Evolutionary conservation across 2,113 vertebrate genomes (phyloP), one percentile per base, ranked within the genome.

Genomic region (Microcebus griseorufus): DNA sequence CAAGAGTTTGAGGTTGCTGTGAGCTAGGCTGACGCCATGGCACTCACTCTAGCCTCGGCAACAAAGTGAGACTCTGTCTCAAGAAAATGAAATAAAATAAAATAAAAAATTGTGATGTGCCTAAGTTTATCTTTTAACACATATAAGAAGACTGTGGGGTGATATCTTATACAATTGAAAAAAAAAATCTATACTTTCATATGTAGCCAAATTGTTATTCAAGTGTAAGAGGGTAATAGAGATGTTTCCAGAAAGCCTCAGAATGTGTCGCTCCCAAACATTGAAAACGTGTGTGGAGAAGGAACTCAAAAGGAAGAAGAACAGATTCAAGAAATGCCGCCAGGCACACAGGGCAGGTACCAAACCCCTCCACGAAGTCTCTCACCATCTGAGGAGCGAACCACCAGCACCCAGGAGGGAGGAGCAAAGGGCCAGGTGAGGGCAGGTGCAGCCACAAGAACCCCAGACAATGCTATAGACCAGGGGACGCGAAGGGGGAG

Each of bases 401-500:
- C 27, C 42, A 9, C 45, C 32, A 18, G 62, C 62, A 9, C 9
- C 1, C 8, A 11, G 51, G 37, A 82, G 39, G 29, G 12, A 6
- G 29, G 67, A 2, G 23, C 67, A n/a, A 23, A 60, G 29, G 67
- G 16, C n/a, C 5, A 5, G 55, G 39, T 9, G 25, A 48, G 18
- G 22, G 79, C 5, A 14, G 34, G 34, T 3, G 3, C 4, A 3
- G 42, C 18, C 13, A 5, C 1, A 25, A 1, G 12, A 75, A 9
- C 23, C 55, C 12, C 76, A 58, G 3, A 0, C 51, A 14, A 4
- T 3, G 2, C 9, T 5, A 69, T 3, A 2, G 78, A 39, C 5
- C 0, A 32, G 0, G 34, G 25, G 0, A 8, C 0, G 3, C 8
- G 17, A 8, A 10, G 5, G 65, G 39, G 5, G 14, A 12, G 17